Evolutionary conservation across 1,140 invertebrate genomes (phyloP), one percentile per base, ranked within the genome.

Genomic region (Chironomus tepperi): DNA sequence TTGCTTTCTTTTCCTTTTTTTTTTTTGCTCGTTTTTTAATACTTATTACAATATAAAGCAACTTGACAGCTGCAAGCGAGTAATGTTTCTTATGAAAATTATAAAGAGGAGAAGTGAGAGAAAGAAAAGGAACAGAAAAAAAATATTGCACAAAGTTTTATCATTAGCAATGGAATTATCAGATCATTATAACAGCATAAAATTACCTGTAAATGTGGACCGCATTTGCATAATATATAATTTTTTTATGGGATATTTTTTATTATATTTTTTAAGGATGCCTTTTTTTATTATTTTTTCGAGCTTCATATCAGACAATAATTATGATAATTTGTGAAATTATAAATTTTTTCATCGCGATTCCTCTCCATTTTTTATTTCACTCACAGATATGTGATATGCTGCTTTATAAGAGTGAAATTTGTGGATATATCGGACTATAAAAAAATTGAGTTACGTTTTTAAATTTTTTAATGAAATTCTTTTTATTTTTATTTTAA

Each of bases 111-210:
- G 24, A 34, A 34, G 24, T 34, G 24, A 34, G 24, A 34, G 16
- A n/a, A 57, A 57, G 47, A 12, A 57, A 34, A 34, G 16, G 47
- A 70, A 34, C 24, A 70, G 65, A 70, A 70, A 70, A n/a, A 21
- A 70, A 70, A 70, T 70, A 70, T 70, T 70, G 65, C 65, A 70
- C 65, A 70, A 70, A 70, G 16, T 70, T 70, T 70, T 70, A 70
- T 70, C 65, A 70, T 70, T 70, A 70, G 65, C 65, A 70, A 70
- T 9, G 15, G 65, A 70, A 70, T 70, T 70, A 70, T 70, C 65
- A 70, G 65, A 70, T 70, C 65, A 70, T 70, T 70, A 70, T 19
- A 19, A 18, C 65, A 70, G 47, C 65, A 70, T 21, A 70, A 70
- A 70, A 70, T 70, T 70, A 70, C 65, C 65, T 70, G 65, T 21